A percentile compares a stretch with the other conserved stretches of the same genome.
Conservation (phyloP, 2,888 invertebrate species). For the Tetragonula carbonaria region DNA sequence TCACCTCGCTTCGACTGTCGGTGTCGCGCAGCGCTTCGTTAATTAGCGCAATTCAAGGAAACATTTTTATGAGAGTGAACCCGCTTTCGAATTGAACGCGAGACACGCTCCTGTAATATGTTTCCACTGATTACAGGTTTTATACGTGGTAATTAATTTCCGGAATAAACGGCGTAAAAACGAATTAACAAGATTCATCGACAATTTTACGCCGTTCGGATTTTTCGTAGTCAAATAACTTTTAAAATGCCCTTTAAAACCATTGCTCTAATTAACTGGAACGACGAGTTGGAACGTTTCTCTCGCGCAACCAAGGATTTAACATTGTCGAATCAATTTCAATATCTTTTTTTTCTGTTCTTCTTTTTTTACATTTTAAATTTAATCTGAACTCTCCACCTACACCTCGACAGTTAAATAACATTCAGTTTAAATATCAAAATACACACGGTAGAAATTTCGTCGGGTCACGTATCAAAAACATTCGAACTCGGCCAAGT, state of each 20-base stretch:
- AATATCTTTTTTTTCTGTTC: background rate
- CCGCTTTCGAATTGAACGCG: background rate
- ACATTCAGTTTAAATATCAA: too few relatives aligned
- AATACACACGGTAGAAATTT: background rate
- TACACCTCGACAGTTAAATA: too few relatives aligned
- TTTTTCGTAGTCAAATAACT: background rate
- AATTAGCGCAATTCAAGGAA: conserved; percentile 13
- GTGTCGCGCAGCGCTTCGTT: background rate
- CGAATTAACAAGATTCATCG: conserved; percentile 2
- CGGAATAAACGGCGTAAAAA: background rate
- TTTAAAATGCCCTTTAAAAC: background rate
- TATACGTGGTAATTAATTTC: background rate
- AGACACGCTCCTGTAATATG: background rate
- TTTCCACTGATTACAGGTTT: background rate
- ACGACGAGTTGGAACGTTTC: background rate
- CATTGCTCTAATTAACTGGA: background rate
- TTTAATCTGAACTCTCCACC: too few relatives aligned
- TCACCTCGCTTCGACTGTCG: background rate
- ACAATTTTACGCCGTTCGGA: background rate
- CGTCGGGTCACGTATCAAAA: background rate
- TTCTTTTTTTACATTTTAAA: too few relatives aligned
- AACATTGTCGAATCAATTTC: background rate
- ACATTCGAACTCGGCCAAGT: background rate
- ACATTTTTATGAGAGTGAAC: background rate
- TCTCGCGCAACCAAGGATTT: background rate